Evolutionary conservation across 1,140 invertebrate species (phyloP).

Genomic region (Amphibalanus amphitrite): DNA sequence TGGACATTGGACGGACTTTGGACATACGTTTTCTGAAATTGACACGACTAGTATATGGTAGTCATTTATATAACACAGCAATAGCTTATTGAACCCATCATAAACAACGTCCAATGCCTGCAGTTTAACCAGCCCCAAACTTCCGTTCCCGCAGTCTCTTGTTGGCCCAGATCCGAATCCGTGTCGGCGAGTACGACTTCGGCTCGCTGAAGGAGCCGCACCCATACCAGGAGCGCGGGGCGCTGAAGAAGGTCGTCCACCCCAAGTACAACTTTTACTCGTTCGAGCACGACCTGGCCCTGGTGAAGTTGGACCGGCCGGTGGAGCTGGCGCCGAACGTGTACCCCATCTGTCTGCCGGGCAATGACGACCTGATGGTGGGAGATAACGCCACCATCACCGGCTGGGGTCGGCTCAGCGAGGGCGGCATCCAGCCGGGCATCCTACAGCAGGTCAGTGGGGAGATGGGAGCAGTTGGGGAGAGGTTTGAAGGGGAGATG

Average conservation of each 20-base stretch:
- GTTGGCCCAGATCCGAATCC: slow-evolving; percentile 71
- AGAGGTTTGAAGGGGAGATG: no score
- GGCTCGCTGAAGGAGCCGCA: slow-evolving; percentile 59
- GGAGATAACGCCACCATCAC: slow-evolving; percentile 77
- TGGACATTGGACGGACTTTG: no score
- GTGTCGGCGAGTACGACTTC: slow-evolving; percentile 88
- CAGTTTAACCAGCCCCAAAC: no score
- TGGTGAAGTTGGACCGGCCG: slow-evolving; percentile 63
- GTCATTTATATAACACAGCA: no score
- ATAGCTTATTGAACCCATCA: no score
- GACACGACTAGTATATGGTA: no score
- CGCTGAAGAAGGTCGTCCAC: slow-evolving; percentile 69
- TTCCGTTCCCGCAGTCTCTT: slow-evolving; percentile 53
- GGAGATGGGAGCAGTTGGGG: no score
- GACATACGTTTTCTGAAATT: no score
- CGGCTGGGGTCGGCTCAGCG: slow-evolving; percentile 78
- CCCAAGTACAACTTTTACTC: slow-evolving; percentile 90
- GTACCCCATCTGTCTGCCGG: slow-evolving; percentile 72
- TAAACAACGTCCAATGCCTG: no score
- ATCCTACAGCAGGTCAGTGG: slow-evolving; percentile 67
- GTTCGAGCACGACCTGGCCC: slow-evolving; percentile 80
- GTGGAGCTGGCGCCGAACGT: slow-evolving; percentile 53
- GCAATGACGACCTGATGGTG: slow-evolving; percentile 65
- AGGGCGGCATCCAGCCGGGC: slow-evolving; percentile 74
- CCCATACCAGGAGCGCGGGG: slow-evolving; percentile 65